Evolutionary conservation across 2,113 vertebrate genomes (phyloP).

Genomic region (Microtus oregoni): DNA sequence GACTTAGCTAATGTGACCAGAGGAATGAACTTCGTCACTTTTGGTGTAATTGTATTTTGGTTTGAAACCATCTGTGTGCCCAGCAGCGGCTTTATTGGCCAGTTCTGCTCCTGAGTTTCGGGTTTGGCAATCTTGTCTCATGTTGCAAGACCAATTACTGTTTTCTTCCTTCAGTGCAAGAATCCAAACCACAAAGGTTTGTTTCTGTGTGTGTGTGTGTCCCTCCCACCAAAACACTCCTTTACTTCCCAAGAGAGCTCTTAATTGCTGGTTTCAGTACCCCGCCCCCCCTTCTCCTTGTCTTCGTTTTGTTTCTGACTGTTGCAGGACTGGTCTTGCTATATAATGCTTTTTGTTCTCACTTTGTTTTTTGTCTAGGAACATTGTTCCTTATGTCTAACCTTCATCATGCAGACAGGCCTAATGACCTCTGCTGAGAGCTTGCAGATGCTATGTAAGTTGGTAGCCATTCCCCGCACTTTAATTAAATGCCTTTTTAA

Average conservation of each 20-base stretch:
- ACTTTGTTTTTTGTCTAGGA: slow-evolving; percentile 30
- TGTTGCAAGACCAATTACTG: background rate
- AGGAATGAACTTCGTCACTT: background rate
- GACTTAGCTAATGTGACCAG: background rate
- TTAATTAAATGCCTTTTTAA: slow-evolving; percentile 81
- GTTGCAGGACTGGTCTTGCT: background rate
- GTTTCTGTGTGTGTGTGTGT: background rate
- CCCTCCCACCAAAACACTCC: slow-evolving; percentile 25
- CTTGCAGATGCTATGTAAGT: slow-evolving; percentile 73
- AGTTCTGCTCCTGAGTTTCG: background rate
- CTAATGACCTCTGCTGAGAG: slow-evolving; percentile 45
- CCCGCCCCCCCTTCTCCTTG: background rate
- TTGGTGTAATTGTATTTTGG: background rate
- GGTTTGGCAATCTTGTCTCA: background rate
- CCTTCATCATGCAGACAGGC: slow-evolving; percentile 46
- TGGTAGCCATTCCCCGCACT: slow-evolving; percentile 59
- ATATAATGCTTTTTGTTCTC: background rate
- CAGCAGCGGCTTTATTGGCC: background rate
- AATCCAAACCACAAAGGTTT: background rate
- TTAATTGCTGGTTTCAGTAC: slow-evolving; percentile 17
- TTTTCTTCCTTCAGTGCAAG: slow-evolving; percentile 29
- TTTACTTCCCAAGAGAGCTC: slow-evolving; percentile 5
- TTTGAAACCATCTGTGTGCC: background rate
- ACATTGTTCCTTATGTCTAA: slow-evolving; percentile 14
- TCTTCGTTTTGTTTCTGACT: background rate